phyloP scores from a whole-genome alignment of 2,113 vertebrate species.

The Poeciliopsis turrubarensis region DNA sequence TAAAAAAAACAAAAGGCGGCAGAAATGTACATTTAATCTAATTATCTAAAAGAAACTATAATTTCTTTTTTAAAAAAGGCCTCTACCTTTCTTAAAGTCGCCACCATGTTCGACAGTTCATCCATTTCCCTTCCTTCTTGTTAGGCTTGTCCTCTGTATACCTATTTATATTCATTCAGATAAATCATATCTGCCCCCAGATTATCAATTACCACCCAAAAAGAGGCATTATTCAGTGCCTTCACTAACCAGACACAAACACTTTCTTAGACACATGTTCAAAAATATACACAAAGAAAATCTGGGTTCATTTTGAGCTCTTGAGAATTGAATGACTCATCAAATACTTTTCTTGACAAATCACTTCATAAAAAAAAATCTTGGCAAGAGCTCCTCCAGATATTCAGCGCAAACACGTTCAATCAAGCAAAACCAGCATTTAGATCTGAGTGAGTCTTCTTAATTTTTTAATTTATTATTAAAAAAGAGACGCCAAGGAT shows the following conservation, averaged over 20 bases:
- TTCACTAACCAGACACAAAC: slow-evolving; percentile 52
- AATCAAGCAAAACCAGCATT: slow-evolving; percentile 37
- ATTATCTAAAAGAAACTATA: slow-evolving; percentile 24
- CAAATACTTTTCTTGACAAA: slow-evolving; percentile 30
- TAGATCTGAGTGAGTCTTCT: slow-evolving; percentile 4
- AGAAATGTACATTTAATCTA: slow-evolving; percentile 30
- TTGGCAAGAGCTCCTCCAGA: slow-evolving; percentile 5
- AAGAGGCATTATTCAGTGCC: slow-evolving; percentile 69
- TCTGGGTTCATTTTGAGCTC: slow-evolving; percentile 23
- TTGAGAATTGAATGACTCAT: slow-evolving; percentile 39
- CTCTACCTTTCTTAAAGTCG: not conserved
- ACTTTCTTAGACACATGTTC: slow-evolving; percentile 6
- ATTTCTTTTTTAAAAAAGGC: not conserved
- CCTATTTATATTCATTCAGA: slow-evolving; percentile 69
- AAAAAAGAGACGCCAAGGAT: slow-evolving; percentile 14
- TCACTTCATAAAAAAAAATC: slow-evolving; percentile 17
- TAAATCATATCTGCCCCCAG: slow-evolving; percentile 82
- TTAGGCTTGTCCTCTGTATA: slow-evolving; percentile 67
- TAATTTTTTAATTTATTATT: not conserved
- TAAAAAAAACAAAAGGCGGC: slow-evolving; percentile 13
- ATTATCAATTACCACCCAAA: slow-evolving; percentile 80
- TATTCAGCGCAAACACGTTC: slow-evolving; percentile 5
- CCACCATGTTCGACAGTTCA: slow-evolving; percentile 42
- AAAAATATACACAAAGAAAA: slow-evolving; percentile 36
- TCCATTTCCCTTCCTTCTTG: slow-evolving; percentile 35